Evolutionary conservation across 2,888 invertebrate genomes (phyloP).

Genomic region (Campoletis raptor): DNA sequence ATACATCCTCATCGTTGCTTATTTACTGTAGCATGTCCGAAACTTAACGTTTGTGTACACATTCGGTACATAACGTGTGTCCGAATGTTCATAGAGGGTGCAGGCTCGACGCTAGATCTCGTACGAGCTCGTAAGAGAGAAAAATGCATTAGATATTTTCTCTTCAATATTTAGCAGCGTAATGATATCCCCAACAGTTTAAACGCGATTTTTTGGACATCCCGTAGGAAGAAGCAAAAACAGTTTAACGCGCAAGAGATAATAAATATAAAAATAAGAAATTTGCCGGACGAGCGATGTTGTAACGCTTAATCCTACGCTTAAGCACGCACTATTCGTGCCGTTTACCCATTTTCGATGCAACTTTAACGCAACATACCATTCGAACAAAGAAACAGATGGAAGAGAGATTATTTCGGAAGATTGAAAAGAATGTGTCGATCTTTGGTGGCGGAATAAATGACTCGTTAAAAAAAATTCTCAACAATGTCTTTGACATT

Average conservation of each 20-base stretch:
- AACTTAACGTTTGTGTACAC: conserved; percentile 16
- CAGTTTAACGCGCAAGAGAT: conserved; percentile 25
- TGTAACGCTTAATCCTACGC: conserved; percentile 36
- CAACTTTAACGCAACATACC: conserved; percentile 31
- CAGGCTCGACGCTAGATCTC: no score
- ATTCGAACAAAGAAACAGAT: conserved; percentile 13
- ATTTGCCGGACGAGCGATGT: conserved; percentile 30
- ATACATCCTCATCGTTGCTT: conserved; percentile 55
- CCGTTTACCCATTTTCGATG: conserved; percentile 13
- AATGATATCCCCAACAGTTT: neutral
- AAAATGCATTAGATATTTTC: neutral
- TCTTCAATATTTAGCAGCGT: neutral
- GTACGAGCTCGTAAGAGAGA: no score
- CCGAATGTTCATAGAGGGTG: neutral
- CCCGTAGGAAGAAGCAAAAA: neutral
- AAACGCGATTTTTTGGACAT: neutral
- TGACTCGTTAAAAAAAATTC: neutral
- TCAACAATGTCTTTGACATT: neutral
- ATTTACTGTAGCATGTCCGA: conserved; percentile 50
- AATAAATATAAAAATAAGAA: conserved; percentile 57
- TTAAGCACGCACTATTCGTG: conserved; percentile 5
- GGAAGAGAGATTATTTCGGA: conserved; percentile 5
- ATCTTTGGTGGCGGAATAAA: neutral
- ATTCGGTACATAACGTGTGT: neutral
- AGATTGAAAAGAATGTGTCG: neutral